Evolutionary conservation across 2,113 vertebrate genomes (phyloP).

Genomic region (Zeus faber): DNA sequence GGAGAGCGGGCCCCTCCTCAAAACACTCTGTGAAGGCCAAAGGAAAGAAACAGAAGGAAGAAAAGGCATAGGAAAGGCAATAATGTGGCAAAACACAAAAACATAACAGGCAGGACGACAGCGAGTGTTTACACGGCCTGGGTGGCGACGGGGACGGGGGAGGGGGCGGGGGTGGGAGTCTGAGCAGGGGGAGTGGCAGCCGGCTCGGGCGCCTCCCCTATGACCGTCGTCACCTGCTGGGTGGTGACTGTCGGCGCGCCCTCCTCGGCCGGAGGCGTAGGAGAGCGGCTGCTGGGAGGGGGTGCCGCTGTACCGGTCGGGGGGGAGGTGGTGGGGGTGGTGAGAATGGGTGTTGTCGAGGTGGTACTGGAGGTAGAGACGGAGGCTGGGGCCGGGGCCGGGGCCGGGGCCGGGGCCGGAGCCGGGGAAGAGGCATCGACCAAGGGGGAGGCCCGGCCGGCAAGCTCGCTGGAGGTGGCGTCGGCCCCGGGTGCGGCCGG

Average conservation of each 20-base stretch:
- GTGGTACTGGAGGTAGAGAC: conserved; percentile 54
- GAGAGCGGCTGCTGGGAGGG: conserved; percentile 29
- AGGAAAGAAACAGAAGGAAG: conserved; percentile 41
- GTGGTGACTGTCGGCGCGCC: conserved; percentile 44
- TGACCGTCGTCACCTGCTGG: conserved; percentile 41
- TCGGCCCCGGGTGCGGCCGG: conserved; percentile 46
- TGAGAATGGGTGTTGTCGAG: conserved; percentile 20
- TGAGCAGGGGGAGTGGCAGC: conserved; percentile 31
- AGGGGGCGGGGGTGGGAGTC: conserved; percentile 39
- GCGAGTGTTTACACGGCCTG: conserved; percentile 1
- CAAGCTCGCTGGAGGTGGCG: too few relatives aligned
- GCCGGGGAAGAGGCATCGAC: conserved; percentile 6
- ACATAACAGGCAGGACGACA: not conserved
- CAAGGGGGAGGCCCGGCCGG: too few relatives aligned
- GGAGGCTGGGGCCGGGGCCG: conserved; percentile 28
- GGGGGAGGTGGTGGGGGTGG: conserved; percentile 26
- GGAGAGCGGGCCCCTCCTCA: conserved; percentile 36
- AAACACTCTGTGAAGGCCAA: conserved; percentile 49
- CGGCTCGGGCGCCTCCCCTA: conserved; percentile 50
- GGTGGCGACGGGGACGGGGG: conserved; percentile 44
- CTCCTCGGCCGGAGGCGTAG: conserved; percentile 18
- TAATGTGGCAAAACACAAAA: not conserved
- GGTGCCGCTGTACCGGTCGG: conserved; percentile 28
- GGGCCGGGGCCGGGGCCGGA: not conserved
- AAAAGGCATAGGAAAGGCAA: conserved; percentile 23